These are phyloP conservation scores for Tipula helvola DNA, from an alignment of 2,888 invertebrate species.

Conservation along the genomic window DNA sequence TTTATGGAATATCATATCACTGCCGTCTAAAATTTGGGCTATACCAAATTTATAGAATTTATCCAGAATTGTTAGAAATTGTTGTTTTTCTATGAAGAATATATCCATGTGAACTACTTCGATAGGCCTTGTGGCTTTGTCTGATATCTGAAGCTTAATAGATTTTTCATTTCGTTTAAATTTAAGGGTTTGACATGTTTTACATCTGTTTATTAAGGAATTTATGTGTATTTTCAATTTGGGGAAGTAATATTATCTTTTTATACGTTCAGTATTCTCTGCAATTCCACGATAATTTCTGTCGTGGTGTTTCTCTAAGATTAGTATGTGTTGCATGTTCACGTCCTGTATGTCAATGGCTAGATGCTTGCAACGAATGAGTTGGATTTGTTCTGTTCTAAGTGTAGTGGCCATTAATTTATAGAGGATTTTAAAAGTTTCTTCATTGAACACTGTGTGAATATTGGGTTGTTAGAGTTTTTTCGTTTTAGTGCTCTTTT, in stretches of 20 bases:
- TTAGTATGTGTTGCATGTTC: background rate
- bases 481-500: background rate
- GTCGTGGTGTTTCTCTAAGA: background rate
- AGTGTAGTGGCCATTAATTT: background rate
- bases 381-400: background rate
- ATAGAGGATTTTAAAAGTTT: background rate
- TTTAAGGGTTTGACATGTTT: background rate
- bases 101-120: background rate
- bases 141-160: background rate
- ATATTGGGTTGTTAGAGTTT: background rate
- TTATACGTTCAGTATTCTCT: background rate
- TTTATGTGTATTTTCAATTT: background rate
- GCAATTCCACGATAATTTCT: background rate
- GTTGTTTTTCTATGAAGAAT: background rate
- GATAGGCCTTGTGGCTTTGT: background rate
- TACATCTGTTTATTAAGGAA: background rate
- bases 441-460: background rate
- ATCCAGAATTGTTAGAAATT: background rate
- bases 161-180: background rate
- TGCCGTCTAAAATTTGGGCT: no score
- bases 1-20: no score
- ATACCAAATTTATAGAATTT: background rate
- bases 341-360: background rate
- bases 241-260: background rate
- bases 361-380: background rate